Evolutionary conservation across 1,140 invertebrate species (phyloP), one percentile per base, ranked within the genome.

Genomic region (Samia ricini): DNA sequence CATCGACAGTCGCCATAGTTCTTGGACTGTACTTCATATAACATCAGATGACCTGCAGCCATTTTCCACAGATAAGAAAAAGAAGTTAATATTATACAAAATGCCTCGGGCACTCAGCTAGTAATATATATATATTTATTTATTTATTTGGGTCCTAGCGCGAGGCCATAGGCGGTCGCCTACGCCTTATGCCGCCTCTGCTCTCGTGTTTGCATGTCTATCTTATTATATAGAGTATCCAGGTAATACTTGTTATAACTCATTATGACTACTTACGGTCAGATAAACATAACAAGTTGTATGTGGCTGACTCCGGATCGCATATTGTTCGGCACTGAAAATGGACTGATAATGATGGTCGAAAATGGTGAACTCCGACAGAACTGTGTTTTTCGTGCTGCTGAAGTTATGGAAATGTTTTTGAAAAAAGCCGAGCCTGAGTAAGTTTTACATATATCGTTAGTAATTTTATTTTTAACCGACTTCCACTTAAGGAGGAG

Each of bases 291-390:
- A 66, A 92, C 93, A 1, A 93, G 92, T 61, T 93, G 94, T 74
- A 92, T 92, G 73, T 96, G 95, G 95, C 64, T 96, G 69, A 94
- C 94, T 22, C 91, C 94, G 18, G 96, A 97, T 66, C 88, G 94
- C 63, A 91, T 97, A 8, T 85, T 97, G 55, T 94, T 94, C 23
- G 96, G 96, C 0, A 96, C 95, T 0, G 89, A 92, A 51, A 93
- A 93, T 69, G 96, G 96, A 1, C 91, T 93, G 64, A 91, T 97
- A 23, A 91, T 97, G 73, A 88, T 95, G 42, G 92, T 97, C 52
- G 96, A 97, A 76, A 94, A 94, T 75, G 96, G 95, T 8, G 96
- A 97, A 70, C 81, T 96, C 49, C 94, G 95, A 64, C 92, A 70
- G 78, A 94, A 72, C 92, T 93, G 81, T 86, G 89, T 77, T 2